These are phyloP conservation scores for Parthenolecanium corni DNA, from an alignment of 2,888 invertebrate genomes.

Conservation along the genomic window DNA sequence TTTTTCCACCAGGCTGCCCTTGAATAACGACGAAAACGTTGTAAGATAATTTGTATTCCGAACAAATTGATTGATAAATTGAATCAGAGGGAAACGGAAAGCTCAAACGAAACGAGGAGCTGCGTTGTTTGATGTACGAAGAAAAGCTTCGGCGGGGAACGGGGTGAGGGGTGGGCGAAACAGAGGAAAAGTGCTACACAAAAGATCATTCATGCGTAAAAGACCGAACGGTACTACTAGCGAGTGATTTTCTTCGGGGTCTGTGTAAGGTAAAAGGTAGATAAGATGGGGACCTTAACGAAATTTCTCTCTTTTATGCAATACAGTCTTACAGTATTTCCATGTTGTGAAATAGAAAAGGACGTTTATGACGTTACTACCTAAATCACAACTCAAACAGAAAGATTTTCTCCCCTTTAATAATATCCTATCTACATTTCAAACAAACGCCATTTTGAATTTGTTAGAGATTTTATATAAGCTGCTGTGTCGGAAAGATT, in stretches of 20 bases:
- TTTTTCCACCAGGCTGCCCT: no score
- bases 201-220: constrained; percentile 26
- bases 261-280: constrained; percentile 11
- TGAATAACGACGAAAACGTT: constrained; percentile 15
- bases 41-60: constrained; percentile 31
- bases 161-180: neutral
- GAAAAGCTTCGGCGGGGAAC: no score
- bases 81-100: constrained; percentile 30
- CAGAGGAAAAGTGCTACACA: constrained; percentile 17
- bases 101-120: constrained; percentile 23
- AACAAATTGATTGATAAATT: constrained; percentile 33
- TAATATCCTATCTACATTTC: constrained; percentile 27
- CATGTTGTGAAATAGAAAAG: constrained; percentile 18
- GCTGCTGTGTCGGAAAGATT: no score
- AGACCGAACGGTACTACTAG: constrained; percentile 9
- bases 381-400: constrained; percentile 28
- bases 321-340: constrained; percentile 2
- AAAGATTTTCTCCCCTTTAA: constrained; percentile 25
- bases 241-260: constrained; percentile 19
- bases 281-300: constrained; percentile 13
- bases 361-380: constrained; percentile 25
- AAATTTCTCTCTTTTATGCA: constrained; percentile 26
- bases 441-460: constrained; percentile 28
- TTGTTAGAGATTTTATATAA: constrained; percentile 10
- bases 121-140: constrained; percentile 20